Conservation (phyloP, 2,113 vertebrate genomes). For the Epinephelus fuscoguttatus region DNA sequence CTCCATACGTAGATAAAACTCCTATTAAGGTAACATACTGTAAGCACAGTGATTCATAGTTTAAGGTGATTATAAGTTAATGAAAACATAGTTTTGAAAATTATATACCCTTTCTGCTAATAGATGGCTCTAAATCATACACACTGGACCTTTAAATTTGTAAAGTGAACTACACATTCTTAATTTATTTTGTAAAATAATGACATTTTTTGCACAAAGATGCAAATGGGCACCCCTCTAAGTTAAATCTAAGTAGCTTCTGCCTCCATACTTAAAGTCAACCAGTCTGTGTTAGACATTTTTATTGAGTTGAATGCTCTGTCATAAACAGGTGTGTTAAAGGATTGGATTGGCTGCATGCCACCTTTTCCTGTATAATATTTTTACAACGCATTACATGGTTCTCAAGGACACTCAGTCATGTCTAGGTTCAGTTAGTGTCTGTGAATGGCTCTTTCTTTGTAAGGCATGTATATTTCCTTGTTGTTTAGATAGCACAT, state of each 20-base stretch:
- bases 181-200: background rate
- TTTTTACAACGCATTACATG: background rate
- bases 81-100: no score
- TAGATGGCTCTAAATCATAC: no score
- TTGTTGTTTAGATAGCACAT: background rate
- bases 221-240: no score
- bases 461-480: background rate
- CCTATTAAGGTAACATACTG: no score
- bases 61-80: no score
- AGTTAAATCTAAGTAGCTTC: background rate
- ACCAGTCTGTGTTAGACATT: background rate
- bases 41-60: no score
- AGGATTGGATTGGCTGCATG: conserved; percentile 12
- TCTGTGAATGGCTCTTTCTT: background rate
- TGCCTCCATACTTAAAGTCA: background rate
- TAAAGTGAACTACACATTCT: no score
- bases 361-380: conserved; percentile 7
- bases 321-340: conserved; percentile 13
- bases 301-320: background rate
- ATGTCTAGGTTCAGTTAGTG: background rate
- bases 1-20: no score
- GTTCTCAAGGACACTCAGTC: conserved; percentile 7
- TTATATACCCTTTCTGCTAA: no score
- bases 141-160: no score
- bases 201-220: background rate